Evolutionary conservation across 2,113 vertebrate species (phyloP), one percentile per base, ranked within the genome.

Genomic region (Nyctibius bracteatus): DNA sequence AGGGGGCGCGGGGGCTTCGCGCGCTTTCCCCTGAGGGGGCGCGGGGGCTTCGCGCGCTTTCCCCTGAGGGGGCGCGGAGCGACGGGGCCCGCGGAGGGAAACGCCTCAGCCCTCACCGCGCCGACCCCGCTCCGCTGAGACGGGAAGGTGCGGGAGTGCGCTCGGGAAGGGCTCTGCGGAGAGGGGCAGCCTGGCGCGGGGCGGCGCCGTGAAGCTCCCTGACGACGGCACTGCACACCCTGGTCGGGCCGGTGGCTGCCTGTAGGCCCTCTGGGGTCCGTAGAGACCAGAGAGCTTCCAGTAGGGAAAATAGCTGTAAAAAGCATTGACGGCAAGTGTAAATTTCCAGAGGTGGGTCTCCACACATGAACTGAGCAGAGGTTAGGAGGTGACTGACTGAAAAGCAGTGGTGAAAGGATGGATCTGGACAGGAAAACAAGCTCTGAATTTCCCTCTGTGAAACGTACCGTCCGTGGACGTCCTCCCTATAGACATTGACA

Each of bases 291-390:
- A 1, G 7, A 6, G 21, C 67, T 54, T 23, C 9, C 25, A 4
- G 4, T 3, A 9, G 11, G 7, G 37, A 28, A 52, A 57, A 3
- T 25, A 16, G 0, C 4, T 9, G 27, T 14, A 12, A 23, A 47
- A 41, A 49, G 12, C 1, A 0, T 7, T 19, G 54, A 6, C 4
- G 54, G 6, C 4, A 2, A 10, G 17, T 2, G 8, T 9, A 1
- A 30, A 14, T 44, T 20, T 3, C 5, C 33, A 3, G 12, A 2
- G 4, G 4, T 9, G 9, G 22, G 12, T 41, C 39, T 55, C 10
- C 39, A 3, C 9, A 1, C 9, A 0, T 1, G 12, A 17, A 3
- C 31, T 31, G 0, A 35, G 35, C 23, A 4, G 20, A 43, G 8
- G 1, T 8, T 9, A 15, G 54, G 39, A 10, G 7, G 6, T 54